Conservation (phyloP, 2,888 invertebrate genomes). For the Xylophagus ater region DNA sequence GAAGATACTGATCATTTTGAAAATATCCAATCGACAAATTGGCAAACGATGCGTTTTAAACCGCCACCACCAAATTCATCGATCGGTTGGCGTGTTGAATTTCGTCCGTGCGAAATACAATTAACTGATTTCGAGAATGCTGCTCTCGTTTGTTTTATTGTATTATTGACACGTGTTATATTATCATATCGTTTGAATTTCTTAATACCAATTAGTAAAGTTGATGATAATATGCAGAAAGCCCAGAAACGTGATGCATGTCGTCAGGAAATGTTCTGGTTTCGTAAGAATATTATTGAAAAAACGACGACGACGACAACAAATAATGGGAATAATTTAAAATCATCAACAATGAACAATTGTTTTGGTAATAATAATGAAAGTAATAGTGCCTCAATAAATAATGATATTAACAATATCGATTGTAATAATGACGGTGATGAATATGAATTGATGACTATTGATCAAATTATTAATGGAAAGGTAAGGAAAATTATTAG, state of each 20-base stretch:
- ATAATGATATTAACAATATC: conserved; percentile 27
- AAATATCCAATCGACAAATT: conserved; percentile 98
- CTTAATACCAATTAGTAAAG: conserved; percentile 94
- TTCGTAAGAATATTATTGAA: conserved; percentile 63
- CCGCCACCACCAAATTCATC: conserved; percentile 91
- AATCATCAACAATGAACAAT: conserved; percentile 12
- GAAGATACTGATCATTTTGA: conserved; percentile 98
- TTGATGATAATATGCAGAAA: conserved; percentile 93
- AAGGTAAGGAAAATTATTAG: conserved; percentile 39
- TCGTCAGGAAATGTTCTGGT: conserved; percentile 80
- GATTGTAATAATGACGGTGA: conserved; percentile 38
- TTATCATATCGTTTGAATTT: conserved; percentile 92
- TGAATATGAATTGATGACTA: conserved; percentile 69
- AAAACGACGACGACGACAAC: conserved; percentile 18
- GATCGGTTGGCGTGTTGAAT: conserved; percentile 99
- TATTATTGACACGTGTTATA: conserved; percentile 90
- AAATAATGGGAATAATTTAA: conserved; percentile 10
- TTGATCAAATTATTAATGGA: conserved; percentile 95
- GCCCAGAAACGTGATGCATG: conserved; percentile 89
- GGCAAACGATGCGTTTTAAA: conserved; percentile 99
- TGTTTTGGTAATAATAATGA: conserved; percentile 35
- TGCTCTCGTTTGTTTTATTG: conserved; percentile 95
- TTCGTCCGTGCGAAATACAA: conserved; percentile 96
- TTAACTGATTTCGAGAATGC: conserved; percentile 99
- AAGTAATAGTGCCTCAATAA: conserved; percentile 22